Conservation (phyloP, 2,888 invertebrate genomes). For the Laothoe populi region DNA sequence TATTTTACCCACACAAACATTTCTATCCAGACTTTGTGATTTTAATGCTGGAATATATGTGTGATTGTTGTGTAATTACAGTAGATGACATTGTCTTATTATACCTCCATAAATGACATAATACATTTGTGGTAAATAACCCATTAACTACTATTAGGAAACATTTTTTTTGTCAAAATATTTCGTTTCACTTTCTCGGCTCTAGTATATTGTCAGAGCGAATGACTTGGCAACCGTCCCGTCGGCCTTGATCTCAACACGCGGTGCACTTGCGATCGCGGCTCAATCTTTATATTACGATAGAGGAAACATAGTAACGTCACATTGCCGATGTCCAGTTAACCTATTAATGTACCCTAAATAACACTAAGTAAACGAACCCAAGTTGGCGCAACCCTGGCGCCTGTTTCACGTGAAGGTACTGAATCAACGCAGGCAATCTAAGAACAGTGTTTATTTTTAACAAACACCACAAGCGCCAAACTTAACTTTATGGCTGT, state of each 20-base stretch:
- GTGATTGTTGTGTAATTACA: no score
- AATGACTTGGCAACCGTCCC: constrained; percentile 7
- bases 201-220: background rate
- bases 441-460: constrained; percentile 8
- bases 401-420: background rate
- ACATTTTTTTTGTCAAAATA: background rate
- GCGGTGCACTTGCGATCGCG: background rate
- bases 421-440: background rate
- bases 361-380: background rate
- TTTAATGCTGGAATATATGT: no score
- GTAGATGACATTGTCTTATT: no score
- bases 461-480: constrained; percentile 6
- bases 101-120: no score
- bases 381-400: background rate
- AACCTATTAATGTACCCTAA: background rate
- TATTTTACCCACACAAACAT: no score
- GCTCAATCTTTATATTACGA: background rate
- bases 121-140: no score
- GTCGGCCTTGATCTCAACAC: constrained; percentile 15
- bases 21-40: no score
- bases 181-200: constrained; percentile 6
- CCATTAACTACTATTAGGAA: background rate
- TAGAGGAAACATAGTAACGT: background rate
- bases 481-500: constrained; percentile 7
- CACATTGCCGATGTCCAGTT: background rate